Evolutionary conservation across 1,140 invertebrate species (phyloP), one percentile per base, ranked within the genome.

Genomic region (Subanguina moxae): DNA sequence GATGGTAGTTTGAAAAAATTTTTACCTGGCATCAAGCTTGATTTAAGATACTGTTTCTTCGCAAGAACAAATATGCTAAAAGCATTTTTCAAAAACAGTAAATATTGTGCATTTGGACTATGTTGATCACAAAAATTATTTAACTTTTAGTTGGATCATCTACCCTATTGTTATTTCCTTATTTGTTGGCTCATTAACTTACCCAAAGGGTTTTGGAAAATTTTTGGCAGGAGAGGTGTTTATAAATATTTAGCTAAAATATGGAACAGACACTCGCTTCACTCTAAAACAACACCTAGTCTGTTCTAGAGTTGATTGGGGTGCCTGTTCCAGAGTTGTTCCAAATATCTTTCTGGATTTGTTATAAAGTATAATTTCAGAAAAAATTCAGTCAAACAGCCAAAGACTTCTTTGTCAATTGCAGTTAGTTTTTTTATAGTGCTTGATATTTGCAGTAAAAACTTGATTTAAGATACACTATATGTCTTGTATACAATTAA

Each of bases 31-130:
- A 11, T 38, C 3, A 38, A 38, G 11, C 11, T 38, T 11, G 32
- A 11, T 38, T 38, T 38, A 3, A 38, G 32, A 11, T 38, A 3
- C 87, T 94, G 27, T 96, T 96, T 81, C 94, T 96, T 88, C 87
- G 94, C 64, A 90, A 89, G 72, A 94, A 92, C 80, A 94, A 93
- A 82, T 89, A 88, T 73, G 88, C 96, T 83, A 97, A 93, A 80
- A 87, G 86, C 48, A 95, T 97, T 82, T 85, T 98, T 5, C 93
- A 95, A 82, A 93, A 95, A 85, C 96, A 97, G 93, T 96, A n/a
- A 61, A 21, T 61, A 30, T 61, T 61, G 19, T 7, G 58, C 3
- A 8, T 52, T 52, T 52, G 3, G 17, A 52, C 23, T 7, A 21
- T 52, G 3, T 52, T 8, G n/a, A 8, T 52, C 3, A 15, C 42